These are phyloP conservation scores for Latrodectus elegans DNA, from an alignment of 2,888 invertebrate species.

Conservation along the genomic window DNA sequence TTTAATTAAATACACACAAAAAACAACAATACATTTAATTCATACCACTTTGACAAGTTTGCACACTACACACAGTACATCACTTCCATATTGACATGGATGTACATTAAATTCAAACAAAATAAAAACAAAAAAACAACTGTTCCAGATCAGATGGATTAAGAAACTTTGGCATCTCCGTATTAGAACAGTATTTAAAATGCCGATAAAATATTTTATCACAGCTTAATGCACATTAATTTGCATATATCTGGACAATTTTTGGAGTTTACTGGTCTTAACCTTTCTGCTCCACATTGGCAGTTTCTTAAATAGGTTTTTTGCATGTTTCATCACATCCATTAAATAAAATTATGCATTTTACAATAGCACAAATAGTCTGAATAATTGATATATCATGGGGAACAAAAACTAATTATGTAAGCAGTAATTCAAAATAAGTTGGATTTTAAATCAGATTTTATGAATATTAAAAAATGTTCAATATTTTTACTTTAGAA, in stretches of 20 bases:
- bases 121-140: background rate
- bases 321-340: slow-evolving; percentile 14
- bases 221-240: slow-evolving; percentile 60
- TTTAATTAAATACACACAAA: slow-evolving; percentile 42
- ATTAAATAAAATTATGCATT: slow-evolving; percentile 16
- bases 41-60: slow-evolving; percentile 67
- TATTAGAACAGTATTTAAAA: slow-evolving; percentile 60
- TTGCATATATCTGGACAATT: slow-evolving; percentile 64
- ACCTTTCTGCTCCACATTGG: slow-evolving; percentile 19
- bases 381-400: background rate
- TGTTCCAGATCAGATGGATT: slow-evolving; percentile 55
- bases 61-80: slow-evolving; percentile 63
- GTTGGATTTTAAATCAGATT: background rate
- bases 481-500: background rate
- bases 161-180: slow-evolving; percentile 68
- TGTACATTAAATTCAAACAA: slow-evolving; percentile 63
- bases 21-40: slow-evolving; percentile 48
- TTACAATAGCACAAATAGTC: background rate
- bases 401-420: background rate
- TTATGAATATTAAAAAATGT: background rate
- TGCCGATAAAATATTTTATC: slow-evolving; percentile 64
- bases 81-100: slow-evolving; percentile 59
- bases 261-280: slow-evolving; percentile 31
- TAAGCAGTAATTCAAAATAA: background rate
- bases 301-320: slow-evolving; percentile 19